phyloP scores from a whole-genome alignment of 2,888 invertebrate genomes.

The Prosapia bicincta region DNA sequence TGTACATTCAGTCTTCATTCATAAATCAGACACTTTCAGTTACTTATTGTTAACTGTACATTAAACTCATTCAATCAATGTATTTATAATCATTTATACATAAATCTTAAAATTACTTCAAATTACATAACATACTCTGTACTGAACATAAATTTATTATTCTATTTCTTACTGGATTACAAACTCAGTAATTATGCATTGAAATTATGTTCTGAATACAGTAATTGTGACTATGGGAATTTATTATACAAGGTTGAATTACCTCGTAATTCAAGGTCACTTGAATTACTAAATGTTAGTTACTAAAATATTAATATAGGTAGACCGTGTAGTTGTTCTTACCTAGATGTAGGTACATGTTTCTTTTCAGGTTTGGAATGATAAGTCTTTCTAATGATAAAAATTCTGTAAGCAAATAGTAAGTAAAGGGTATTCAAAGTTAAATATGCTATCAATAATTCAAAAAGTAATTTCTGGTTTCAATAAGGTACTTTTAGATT shows the following conservation, averaged over 20 bases:
- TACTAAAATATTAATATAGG: too few relatives aligned
- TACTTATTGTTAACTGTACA: background rate
- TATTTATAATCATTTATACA: background rate
- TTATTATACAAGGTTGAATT: too few relatives aligned
- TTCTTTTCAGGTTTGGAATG: background rate
- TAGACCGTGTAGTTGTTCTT: too few relatives aligned
- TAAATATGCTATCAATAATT: too few relatives aligned
- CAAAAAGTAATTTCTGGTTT: too few relatives aligned
- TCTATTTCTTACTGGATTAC: background rate
- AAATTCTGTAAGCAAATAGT: too few relatives aligned
- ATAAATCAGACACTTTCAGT: background rate
- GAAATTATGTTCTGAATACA: too few relatives aligned
- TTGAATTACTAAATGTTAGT: too few relatives aligned
- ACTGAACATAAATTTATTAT: background rate
- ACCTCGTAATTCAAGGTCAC: too few relatives aligned
- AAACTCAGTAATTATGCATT: background rate
- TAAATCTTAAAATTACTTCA: background rate
- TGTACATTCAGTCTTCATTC: conserved; percentile 20
- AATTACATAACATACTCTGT: background rate
- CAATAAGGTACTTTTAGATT: too few relatives aligned
- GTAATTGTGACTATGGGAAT: too few relatives aligned
- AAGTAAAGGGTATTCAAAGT: too few relatives aligned
- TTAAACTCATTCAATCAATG: background rate
- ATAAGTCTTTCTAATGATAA: background rate
- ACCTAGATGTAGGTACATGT: background rate